Base-by-base conservation (phyloP, 92 coral and sea anemone species). In the Ricordea florida region DNA sequence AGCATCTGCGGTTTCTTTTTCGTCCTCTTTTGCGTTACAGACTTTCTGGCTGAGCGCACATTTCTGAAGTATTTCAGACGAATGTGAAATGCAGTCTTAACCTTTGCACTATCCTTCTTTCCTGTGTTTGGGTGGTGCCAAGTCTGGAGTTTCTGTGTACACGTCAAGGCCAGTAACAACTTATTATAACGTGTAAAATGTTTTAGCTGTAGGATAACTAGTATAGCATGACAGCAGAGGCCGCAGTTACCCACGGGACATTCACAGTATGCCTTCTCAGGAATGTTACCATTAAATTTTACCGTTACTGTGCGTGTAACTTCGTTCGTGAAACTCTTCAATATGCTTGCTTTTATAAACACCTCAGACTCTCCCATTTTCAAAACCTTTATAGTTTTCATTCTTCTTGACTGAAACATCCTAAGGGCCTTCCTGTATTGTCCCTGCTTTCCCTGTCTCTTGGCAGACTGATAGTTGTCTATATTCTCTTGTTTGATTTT, bases 171-270 rank as follows among this genome's bases (percentile, higher is more conserved):
- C 78, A 71, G 42, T 18, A 69, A 22, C 29, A 71, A 57, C 32
- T 57, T 56, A 16, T 53, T 38, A 36, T 56, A 27, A 32, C 51
- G 34, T 4, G n/a, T 25, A 33, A 64, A 64, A 29, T 55, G 55
- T 18, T 71, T 71, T 15, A 71, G 53, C 62, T 76, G 83, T 14
- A 76, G 70, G 37, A 74, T 73, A 64, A 51, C 61, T 21, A 65
- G 37, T 21, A 77, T 51, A 48, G 50, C 74, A 76, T 76, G 82
- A 48, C 82, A 76, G 57, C 82, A 79, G 34, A 69, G 79, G 33
- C 79, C 86, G 57, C 73, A 76, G n/a, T 33, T 50, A 25, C 66
- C 83, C 31, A 75, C 89, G 9, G 89, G 61, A 59, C 79, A 83
- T 67, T 83, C 73, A 28, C 89, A 75, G 70, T 33, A 83, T 55